Base-by-base conservation (phyloP, 1,140 invertebrate genomes). In the Diprion similis region DNA sequence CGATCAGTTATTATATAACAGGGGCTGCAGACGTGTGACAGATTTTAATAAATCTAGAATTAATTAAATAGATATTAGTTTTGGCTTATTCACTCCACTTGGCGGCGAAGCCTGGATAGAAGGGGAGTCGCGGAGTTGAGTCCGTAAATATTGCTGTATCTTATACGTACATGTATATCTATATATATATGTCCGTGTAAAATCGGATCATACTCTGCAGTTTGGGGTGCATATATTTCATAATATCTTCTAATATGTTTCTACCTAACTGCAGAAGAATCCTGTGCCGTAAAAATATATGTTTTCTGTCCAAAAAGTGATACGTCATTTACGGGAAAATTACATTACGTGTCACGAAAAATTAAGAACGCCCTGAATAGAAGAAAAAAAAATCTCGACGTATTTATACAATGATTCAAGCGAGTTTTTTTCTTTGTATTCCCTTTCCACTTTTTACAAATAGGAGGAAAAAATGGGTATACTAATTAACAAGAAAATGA, bases 1-100 rank as follows among this genome's bases (percentile, higher is more conserved):
- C 17, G n/a, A 46, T 10, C 47, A 13, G 15, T 10, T 71, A 48
- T 10, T 59, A 37, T 3, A 46, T 15, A 15, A 64, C 17, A 17
- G 17, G n/a, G 70, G 47, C n/a, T 64, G 37, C 6, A 65, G 18
- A 46, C 46, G 45, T 66, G 47, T 17, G 46, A 37, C 18, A 46
- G 46, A 17, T 48, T 70, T 46, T 17, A 70, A 70, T 70, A 70
- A 70, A 46, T 70, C 69, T 70, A 64, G 78, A 83, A 87, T 84
- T 85, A 85, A 87, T 87, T 84, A 84, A 87, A 86, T 84, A 80
- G 77, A 86, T 84, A 87, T 86, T 87, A 87, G 77, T 46, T 77
- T 80, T 15, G 66, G 66, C 51, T 59, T 17, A 82, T 75, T 85
- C 83, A 84, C 81, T 86, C 83, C 82, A 83, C 81, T 24, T 73